phyloP scores from a whole-genome alignment of 2,113 vertebrate genomes.

The Pomatorhinus ruficollis region DNA sequence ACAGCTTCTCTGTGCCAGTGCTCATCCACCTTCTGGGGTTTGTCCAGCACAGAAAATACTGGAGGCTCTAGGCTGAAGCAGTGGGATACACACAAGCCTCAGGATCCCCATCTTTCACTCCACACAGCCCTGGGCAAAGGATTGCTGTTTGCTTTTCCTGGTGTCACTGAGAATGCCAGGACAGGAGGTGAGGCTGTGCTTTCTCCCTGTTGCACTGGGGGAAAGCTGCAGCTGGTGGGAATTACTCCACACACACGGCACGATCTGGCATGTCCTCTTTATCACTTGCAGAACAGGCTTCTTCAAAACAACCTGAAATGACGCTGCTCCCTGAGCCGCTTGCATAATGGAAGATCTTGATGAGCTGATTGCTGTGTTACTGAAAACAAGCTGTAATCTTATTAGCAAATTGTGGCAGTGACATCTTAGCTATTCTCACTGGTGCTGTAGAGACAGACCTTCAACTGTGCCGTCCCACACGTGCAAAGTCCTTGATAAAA shows the following conservation, averaged over 20 bases:
- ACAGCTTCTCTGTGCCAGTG: not conserved
- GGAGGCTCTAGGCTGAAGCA: not conserved
- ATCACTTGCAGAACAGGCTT: slow-evolving; percentile 55
- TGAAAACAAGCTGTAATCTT: slow-evolving; percentile 55
- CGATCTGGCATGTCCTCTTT: not conserved
- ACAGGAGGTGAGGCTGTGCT: not conserved
- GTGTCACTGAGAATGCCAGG: not conserved
- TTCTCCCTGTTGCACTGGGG: too few species aligned
- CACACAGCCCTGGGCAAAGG: not conserved
- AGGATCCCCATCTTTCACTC: not conserved
- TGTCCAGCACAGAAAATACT: not conserved
- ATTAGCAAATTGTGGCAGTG: slow-evolving; percentile 12
- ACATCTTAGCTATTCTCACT: not conserved
- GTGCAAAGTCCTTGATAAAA: not conserved
- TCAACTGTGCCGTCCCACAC: not conserved
- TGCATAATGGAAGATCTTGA: slow-evolving; percentile 54
- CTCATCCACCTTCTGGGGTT: not conserved
- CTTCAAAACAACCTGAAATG: slow-evolving; percentile 29
- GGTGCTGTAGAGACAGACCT: not conserved
- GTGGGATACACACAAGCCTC: fast-evolving
- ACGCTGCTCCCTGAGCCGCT: slow-evolving; percentile 21
- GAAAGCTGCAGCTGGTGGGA: not conserved
- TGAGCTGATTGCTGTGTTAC: slow-evolving; percentile 43
- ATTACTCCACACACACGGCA: not conserved
- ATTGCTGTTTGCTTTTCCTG: not conserved